Evolutionary conservation across 2,888 invertebrate species (phyloP), one percentile per base, ranked within the genome.

Genomic region (Agrotis ipsilon): DNA sequence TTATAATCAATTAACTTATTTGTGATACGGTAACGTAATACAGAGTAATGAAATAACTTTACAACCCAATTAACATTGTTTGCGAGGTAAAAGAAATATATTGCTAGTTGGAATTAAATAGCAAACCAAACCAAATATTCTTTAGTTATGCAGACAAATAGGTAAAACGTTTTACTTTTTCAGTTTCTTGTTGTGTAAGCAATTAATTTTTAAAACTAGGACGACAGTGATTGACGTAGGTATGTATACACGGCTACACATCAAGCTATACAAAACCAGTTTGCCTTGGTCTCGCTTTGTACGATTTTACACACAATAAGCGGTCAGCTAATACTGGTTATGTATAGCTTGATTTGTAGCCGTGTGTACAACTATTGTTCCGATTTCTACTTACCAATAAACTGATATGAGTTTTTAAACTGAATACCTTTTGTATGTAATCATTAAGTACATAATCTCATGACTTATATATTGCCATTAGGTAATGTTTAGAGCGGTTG

Each of bases 1-100:
- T 43, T 48, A 77, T 77, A 55, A 45, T 75, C 58, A 84, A 78
- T 75, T 59, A 64, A 39, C 61, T 52, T 60, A 60, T 80, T 72
- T 76, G 76, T 78, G 68, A 72, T 74, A 77, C 57, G 32, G 24
- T 65, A 69, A 73, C 69, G 68, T 75, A 81, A 68, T 67, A 61
- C 64, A 68, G 61, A 61, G 65, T 85, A 82, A 84, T 78, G 67
- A 84, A 81, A 80, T 84, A 68, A 72, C 75, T 72, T 51, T 51
- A 69, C 69, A 71, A 71, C 73, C 76, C 68, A 84, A 80, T 81
- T 84, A 84, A 72, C 68, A 59, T 58, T 71, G 43, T 78, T 78
- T 64, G 67, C 67, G 45, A 85, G 71, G 64, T 67, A 67, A 43
- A 74, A 45, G 19, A 62, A 84, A 75, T 62, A 32, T 57, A 58